Conservation (phyloP, 2,797 vertebrate species). For the Enoplosus armatus region DNA sequence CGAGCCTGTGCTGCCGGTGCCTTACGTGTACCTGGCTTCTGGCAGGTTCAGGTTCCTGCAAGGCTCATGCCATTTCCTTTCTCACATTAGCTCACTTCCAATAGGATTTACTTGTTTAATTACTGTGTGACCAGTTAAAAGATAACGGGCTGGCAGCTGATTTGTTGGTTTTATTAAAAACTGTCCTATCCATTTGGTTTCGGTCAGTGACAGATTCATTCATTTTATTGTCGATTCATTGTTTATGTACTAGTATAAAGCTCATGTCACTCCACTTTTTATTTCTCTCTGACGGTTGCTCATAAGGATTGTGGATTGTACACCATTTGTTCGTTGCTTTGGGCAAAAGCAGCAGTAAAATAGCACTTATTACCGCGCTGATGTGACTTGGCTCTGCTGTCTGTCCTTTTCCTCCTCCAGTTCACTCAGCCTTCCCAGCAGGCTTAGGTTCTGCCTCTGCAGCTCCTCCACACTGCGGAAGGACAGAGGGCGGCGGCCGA, state of each 20-base stretch:
- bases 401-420: constrained; percentile 91
- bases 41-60: no score
- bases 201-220: neutral
- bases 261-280: neutral
- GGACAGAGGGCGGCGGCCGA: constrained; percentile 85
- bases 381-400: constrained; percentile 87
- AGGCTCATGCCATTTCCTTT: no score
- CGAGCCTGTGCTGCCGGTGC: no score
- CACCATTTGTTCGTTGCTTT: neutral
- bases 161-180: neutral
- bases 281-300: no score
- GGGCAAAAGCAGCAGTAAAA: neutral
- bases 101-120: neutral
- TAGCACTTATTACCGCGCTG: constrained; percentile 85
- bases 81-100: neutral
- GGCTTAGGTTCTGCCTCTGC: constrained; percentile 94
- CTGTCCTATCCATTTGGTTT: neutral
- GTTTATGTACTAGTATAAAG: neutral
- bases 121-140: neutral
- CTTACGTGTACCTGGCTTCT: no score
- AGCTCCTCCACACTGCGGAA: constrained; percentile 95
- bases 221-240: neutral
- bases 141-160: neutral
- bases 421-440: constrained; percentile 89
- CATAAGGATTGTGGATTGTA: no score